phyloP scores from a whole-genome alignment of 2,113 vertebrate genomes.

The Crotalus tigris region DNA sequence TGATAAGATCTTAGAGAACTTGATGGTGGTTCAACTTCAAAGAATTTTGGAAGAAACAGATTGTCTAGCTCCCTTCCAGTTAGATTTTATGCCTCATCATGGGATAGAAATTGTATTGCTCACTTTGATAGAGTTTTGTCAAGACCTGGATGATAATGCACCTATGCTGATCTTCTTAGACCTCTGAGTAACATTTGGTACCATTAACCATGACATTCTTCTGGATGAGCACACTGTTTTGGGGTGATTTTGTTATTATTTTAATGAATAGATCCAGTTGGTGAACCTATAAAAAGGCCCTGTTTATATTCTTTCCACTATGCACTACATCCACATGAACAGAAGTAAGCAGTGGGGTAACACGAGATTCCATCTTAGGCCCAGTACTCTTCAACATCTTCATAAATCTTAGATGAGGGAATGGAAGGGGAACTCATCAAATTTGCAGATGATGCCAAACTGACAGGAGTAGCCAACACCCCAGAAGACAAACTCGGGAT shows the following conservation, averaged over 20 bases:
- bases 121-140: background rate
- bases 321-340: background rate
- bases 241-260: background rate
- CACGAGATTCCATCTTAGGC: too few species aligned
- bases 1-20: background rate
- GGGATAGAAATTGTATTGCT: background rate
- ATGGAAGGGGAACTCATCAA: too few species aligned
- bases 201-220: background rate
- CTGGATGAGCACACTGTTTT: background rate
- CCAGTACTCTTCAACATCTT: too few species aligned
- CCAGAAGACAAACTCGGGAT: too few species aligned
- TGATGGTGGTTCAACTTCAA: background rate
- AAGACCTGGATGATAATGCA: background rate
- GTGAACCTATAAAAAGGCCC: background rate
- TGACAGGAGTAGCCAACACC: too few species aligned
- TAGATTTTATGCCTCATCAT: background rate
- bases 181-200: background rate
- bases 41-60: background rate
- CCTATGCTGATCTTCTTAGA: background rate
- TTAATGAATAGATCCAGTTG: background rate
- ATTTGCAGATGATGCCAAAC: too few species aligned
- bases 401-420: too few species aligned
- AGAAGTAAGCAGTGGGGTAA: too few species aligned
- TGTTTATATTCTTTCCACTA: background rate
- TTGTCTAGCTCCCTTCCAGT: background rate